A percentile compares a stretch with the other conserved stretches of the same genome.
Conservation (phyloP, 2,113 vertebrate genomes). For the Dunckerocampus dactyliophorus region DNA sequence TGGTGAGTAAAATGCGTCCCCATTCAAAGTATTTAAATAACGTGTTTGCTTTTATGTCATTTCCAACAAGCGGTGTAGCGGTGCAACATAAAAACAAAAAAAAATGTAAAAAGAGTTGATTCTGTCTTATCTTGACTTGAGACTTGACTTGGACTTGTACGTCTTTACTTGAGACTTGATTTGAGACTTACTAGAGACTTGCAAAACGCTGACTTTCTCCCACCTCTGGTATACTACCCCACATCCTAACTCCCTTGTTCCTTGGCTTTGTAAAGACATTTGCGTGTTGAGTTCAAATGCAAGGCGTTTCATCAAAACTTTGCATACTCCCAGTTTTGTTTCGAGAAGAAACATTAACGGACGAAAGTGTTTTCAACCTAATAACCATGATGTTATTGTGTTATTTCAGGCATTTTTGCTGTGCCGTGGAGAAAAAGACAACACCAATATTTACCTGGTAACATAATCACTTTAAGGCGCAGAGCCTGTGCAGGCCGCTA, state of each 20-base stretch:
- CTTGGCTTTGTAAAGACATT: not conserved
- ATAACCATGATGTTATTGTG: not conserved
- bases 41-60: too few species aligned
- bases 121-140: too few species aligned
- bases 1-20: too few species aligned
- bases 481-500: not conserved
- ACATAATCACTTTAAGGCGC: constrained; percentile 8
- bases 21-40: too few species aligned
- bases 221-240: too few species aligned
- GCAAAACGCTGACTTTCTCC: too few species aligned
- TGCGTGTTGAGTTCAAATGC: not conserved
- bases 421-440: constrained; percentile 4
- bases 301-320: not conserved
- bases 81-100: too few species aligned
- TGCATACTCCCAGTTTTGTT: constrained; percentile 17
- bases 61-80: too few species aligned
- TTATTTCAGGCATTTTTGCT: not conserved
- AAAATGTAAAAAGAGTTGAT: too few species aligned
- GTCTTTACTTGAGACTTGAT: too few species aligned
- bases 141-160: too few species aligned
- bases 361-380: constrained; percentile 6
- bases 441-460: constrained; percentile 14
- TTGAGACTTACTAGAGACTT: too few species aligned
- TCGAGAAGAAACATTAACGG: constrained; percentile 5
- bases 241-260: not conserved